Evolutionary conservation across 2,797 vertebrate genomes (phyloP), one percentile per base, ranked within the genome.

Genomic region (Pseudochirops corinnae): DNA sequence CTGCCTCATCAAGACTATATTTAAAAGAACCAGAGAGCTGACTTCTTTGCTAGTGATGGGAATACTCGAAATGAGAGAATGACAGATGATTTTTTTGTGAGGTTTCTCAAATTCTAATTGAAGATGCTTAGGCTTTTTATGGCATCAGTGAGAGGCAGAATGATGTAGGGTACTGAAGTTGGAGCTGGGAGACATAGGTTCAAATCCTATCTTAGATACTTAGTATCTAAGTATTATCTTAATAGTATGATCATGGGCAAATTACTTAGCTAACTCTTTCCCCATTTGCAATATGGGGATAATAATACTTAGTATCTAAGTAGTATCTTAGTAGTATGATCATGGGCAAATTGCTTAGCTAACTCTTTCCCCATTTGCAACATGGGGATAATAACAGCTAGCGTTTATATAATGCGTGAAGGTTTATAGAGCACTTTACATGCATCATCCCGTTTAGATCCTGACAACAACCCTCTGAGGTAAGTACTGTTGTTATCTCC

Each of bases 71-170:
- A 46, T 82, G 7, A 82, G 24, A 16, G 18, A 82, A 82, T 39
- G 67, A 82, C 6, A 21, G 60, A 62, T n/a, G 62, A n/a, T 3
- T 33, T n/a, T 67, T 24, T 46, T 21, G 56, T 28, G 60, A 92
- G 46, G 93, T 11, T 24, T 93, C 7, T 39, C 56, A 74, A 58
- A 90, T 52, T 91, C n/a, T 31, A n/a, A 55, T 1, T 33, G 31
- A 29, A 56, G 55, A 33, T 11, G 13, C 9, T 50, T 10, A 0
- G 0, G 2, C 0, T 93, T 58, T 39, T 28, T 14, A 39, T 0
- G 52, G 21, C 4, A 50, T 55, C 55, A n/a, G 55, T 39, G n/a
- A 74, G n/a, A 74, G 67, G n/a, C 2, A 82, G 6, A 39, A 82
- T 82, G 33, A 39, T 24, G 21, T 39, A 82, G n/a, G 16, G n/a